Base-by-base conservation (phyloP, 2,113 vertebrate species). In the Euleptes europaea region DNA sequence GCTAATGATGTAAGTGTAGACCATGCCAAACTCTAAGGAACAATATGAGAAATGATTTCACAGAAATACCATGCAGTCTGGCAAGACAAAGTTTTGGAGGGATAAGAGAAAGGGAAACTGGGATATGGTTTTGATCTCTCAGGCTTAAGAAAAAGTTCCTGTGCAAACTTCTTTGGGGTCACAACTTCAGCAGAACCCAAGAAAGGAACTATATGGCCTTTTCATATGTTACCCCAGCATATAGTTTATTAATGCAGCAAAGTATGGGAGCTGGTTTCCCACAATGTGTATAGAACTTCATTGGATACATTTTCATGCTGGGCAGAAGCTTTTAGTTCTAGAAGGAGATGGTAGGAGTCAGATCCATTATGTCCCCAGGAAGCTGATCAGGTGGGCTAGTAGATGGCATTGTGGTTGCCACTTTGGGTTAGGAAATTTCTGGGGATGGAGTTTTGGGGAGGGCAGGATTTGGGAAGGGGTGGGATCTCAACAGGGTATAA, bases 1-100 rank as follows among this genome's bases (percentile, higher is more conserved):
- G 42, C 83, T 91, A 93, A 91, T 91, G 85, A 79, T 79, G 89
- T 69, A 91, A 92, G 84, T 49, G 5, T 86, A 89, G 17, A 0
- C 31, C 90, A 88, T 84, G 51, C 74, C 57, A 1, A 54, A 33
- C 14, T 42, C 28, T 44, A 38, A 82, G 86, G 87, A 88, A 85
- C 33, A 91, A 85, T 80, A n/a, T 28, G 13, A 85, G 31, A 76
- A 74, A 42, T 23, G 15, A 15, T 26, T 60, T 78, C 66, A 60
- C 28, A 85, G 38, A 86, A 84, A 47, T 57, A 47, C 57, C 74
- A 28, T 40, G 47, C 63, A 26, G 1, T 84, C 72, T 88, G 84
- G 28, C 86, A 78, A 65, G 38, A 87, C n/a, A 86, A 88, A 65
- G 44, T 78, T 69, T 19, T 63, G 26, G 23, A 65, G 40, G 38